phyloP scores from a whole-genome alignment of 2,888 invertebrate species.

The Macrosiphum euphorbiae region DNA sequence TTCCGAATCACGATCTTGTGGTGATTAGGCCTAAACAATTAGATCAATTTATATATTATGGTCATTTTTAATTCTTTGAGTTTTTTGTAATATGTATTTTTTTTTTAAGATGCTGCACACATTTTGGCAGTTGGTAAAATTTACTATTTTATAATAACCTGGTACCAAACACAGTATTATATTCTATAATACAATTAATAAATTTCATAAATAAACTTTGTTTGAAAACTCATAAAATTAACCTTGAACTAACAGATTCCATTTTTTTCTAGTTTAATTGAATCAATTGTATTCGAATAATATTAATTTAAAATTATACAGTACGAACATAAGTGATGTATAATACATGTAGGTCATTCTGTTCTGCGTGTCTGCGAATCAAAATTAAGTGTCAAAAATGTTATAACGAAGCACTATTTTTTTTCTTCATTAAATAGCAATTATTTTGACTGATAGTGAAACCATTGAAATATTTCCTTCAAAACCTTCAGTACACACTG shows the following conservation, averaged over 20 bases:
- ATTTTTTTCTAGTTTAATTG: not conserved
- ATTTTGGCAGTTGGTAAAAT: not conserved
- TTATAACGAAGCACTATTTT: not conserved
- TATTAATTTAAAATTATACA: not conserved
- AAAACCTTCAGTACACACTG: not conserved
- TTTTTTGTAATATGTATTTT: not conserved
- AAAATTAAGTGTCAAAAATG: not conserved
- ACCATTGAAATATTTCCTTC: not conserved
- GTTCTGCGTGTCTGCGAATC: not conserved
- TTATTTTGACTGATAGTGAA: not conserved
- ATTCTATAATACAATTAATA: not conserved
- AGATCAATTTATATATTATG: too few species aligned
- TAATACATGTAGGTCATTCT: not conserved
- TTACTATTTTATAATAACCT: not conserved
- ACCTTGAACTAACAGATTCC: not conserved
- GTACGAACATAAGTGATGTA: too few species aligned
- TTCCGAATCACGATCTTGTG: not conserved
- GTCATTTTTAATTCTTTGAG: not conserved
- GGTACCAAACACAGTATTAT: not conserved
- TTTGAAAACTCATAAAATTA: not conserved
- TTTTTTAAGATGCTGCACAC: not conserved
- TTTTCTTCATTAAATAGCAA: not conserved
- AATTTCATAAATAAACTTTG: not conserved
- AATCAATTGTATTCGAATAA: not conserved
- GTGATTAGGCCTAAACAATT: not conserved